Percentiles rank a stretch among this genome's conserved stretches.
Evolutionary conservation across 2,113 vertebrate species (phyloP).

Genomic region (Salvator merianae): DNA sequence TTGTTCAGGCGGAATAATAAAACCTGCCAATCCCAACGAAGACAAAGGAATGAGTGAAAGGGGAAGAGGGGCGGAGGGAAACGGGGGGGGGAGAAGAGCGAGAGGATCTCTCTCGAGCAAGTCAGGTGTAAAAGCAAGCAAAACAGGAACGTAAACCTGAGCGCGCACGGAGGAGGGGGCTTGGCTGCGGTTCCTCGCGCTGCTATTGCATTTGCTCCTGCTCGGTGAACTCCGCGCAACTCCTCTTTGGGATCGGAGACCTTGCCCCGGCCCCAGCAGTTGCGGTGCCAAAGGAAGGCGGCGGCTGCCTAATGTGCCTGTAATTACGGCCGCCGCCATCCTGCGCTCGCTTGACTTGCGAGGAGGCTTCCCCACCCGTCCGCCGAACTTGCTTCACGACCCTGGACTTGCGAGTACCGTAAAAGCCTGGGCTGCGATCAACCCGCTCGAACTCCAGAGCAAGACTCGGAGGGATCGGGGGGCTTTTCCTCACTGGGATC

Average conservation of each 20-base stretch:
- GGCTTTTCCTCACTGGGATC: too few species aligned
- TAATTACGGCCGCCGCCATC: not conserved
- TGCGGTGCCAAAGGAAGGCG: not conserved
- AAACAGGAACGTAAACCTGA: not conserved
- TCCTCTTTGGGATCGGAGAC: not conserved
- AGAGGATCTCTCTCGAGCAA: not conserved
- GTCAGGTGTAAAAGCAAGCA: conserved; percentile 42
- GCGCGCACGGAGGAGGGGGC: not conserved
- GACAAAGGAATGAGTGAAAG: conserved; percentile 72
- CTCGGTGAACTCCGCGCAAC: not conserved
- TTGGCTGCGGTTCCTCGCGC: too few species aligned
- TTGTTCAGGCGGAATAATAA: conserved; percentile 88
- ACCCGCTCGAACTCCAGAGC: not conserved
- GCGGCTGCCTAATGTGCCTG: not conserved
- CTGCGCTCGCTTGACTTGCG: not conserved
- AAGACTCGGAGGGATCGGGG: not conserved
- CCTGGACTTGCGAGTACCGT: not conserved
- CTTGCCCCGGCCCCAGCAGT: not conserved
- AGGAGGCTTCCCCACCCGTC: too few species aligned
- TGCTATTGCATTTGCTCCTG: not conserved
- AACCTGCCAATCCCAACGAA: conserved; percentile 83
- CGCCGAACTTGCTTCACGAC: not conserved
- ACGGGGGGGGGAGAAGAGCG: conserved; percentile 7
- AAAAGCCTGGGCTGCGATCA: not conserved
- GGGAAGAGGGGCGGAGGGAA: conserved; percentile 12